Base-by-base conservation (phyloP, 2,113 vertebrate species). In the Ophthalmolycus amberensis region DNA sequence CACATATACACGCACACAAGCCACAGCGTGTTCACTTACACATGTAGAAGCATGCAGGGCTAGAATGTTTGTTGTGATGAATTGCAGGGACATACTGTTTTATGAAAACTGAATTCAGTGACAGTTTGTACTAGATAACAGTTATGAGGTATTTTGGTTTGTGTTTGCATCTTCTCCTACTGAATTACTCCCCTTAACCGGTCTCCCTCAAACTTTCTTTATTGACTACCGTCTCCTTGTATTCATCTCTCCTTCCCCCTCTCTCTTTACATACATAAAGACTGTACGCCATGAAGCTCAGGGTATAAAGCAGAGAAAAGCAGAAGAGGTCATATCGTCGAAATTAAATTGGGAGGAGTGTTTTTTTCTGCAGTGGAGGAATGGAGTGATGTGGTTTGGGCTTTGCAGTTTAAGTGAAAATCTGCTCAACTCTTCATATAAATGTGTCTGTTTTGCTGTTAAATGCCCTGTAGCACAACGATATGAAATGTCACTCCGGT, bases 241-340 rank as follows among this genome's bases (percentile, higher is more conserved):
- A 34, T n/a, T 40, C 27, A 1, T 52, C 12, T n/a, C 6, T 69
- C 1, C 22, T 15, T 37, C 34, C 9, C 37, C 52, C 25, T 27
- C 5, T 76, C 64, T 70, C 46, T 32, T 2, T 16, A 73, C 20
- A 60, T 25, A 14, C 46, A 50, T 18, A 58, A 52, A 82, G 1
- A 42, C 9, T 44, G 9, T 56, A 38, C 12, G 11, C n/a, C n/a
- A 62, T 54, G 32, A 70, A 44, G 69, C 59, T 72, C n/a, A 2
- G 70, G 84, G 64, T 67, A 62, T 10, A 75, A 63, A 54, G 68
- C 27, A 66, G 69, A 65, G 40, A 63, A 69, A 79, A 64, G 10
- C 59, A 58, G 22, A 29, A 14, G 40, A 32, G 62, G 54, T 68
- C 65, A 22, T 69, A 6, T 16, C 40, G 60, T 66, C 37, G 22